These are phyloP conservation scores for Napeogenes sylphis DNA, from an alignment of 2,888 invertebrate genomes.

Conservation along the genomic window DNA sequence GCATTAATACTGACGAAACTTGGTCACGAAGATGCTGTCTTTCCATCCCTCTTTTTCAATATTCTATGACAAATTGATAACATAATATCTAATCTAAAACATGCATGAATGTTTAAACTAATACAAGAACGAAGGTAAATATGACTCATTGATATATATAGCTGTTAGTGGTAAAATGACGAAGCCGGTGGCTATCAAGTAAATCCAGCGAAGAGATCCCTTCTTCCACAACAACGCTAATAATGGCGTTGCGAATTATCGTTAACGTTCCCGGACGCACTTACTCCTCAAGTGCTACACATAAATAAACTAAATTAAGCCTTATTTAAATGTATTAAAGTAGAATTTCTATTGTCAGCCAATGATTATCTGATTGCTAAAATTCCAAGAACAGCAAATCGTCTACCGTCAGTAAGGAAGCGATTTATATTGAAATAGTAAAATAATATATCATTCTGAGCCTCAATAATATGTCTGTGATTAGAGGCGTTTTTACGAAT, in stretches of 20 bases:
- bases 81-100: no score
- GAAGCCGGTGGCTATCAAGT: slow-evolving; percentile 32
- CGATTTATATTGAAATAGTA: slow-evolving; percentile 27
- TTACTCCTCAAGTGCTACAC: slow-evolving; percentile 19
- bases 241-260: slow-evolving; percentile 44
- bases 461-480: not conserved
- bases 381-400: slow-evolving; percentile 26
- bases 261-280: slow-evolving; percentile 35
- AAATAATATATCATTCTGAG: slow-evolving; percentile 14
- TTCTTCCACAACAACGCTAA: slow-evolving; percentile 41
- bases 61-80: no score
- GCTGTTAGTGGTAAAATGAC: slow-evolving; percentile 28
- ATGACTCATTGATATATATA: no score
- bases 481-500: not conserved
- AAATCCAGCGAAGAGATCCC: slow-evolving; percentile 36
- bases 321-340: slow-evolving; percentile 13
- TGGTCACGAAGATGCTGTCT: not conserved
- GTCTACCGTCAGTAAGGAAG: slow-evolving; percentile 26
- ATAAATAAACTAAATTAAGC: slow-evolving; percentile 20
- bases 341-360: slow-evolving; percentile 10
- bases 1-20: slow-evolving; percentile 25
- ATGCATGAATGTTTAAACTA: no score
- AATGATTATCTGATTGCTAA: slow-evolving; percentile 18
- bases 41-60: no score
- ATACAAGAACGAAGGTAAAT: no score